Evolutionary conservation across 2,797 vertebrate species (phyloP), one percentile per base, ranked within the genome.

Genomic region (Malacoctenus gilli): DNA sequence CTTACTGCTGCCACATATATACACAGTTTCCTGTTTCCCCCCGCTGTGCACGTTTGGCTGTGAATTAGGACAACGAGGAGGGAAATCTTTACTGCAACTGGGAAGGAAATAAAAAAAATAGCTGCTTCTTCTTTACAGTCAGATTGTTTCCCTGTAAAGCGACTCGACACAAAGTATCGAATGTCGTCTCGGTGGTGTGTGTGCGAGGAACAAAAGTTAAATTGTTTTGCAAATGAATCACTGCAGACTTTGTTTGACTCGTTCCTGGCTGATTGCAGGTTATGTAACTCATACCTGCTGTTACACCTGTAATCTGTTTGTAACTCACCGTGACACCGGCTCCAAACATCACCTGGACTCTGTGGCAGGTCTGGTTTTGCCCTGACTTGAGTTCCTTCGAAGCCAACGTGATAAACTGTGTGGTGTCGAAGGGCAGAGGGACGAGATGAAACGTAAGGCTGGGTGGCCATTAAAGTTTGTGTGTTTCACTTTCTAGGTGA

Each of bases 401-500:
- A 6, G 25, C 25, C 25, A 28, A 5, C 6, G 25, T 5, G 25
- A 28, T n/a, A n/a, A n/a, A n/a, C n/a, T n/a, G n/a, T n/a, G 9
- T 28, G 6, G 25, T 28, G 9, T 28, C 9, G 4, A 28, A 9
- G 25, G 25, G 25, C 9, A 28, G 6, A 21, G 7, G n/a, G 12
- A 21, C 11, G n/a, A n/a, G n/a, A n/a, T n/a, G n/a, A n/a, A n/a
- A n/a, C n/a, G n/a, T n/a, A 21, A 41, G 11, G 4, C n/a, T 47
- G 9, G 53, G 31, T 15, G 8, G 20, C 1, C 13, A 22, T 41
- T 49, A 34, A 69, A 50, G 2, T 44, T 8, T 46, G 16, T 52
- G 8, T 49, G n/a, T 21, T 8, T 78, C 69, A 19, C 13, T 30
- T 63, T 1, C 13, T 56, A 98, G 96, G 90, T 98, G 52, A 98